phyloP scores from a whole-genome alignment of 1,140 invertebrate genomes.

The Zelostemma sp. region DNA sequence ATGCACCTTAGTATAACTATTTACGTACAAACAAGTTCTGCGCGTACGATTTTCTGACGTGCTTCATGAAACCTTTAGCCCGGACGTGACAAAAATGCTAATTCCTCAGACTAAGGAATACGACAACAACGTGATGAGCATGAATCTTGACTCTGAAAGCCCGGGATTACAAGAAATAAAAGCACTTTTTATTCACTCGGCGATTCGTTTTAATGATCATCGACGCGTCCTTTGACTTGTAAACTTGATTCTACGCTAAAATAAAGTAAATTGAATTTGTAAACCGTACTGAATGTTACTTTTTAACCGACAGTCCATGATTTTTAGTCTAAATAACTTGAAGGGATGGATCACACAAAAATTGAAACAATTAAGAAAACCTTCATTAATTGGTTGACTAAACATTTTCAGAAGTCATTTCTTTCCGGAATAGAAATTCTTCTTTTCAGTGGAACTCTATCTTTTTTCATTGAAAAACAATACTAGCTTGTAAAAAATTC shows the following conservation, averaged over 20 bases:
- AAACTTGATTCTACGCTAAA: background rate
- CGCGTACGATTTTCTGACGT: slow-evolving; percentile 22
- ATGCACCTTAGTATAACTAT: background rate
- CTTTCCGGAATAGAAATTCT: too few species aligned
- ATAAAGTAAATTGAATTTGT: too few species aligned
- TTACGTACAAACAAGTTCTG: background rate
- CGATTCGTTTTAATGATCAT: slow-evolving; percentile 18
- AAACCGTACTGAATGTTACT: too few species aligned
- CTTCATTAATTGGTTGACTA: too few species aligned
- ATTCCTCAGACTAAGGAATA: background rate
- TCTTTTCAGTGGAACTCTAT: too few species aligned
- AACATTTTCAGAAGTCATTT: too few species aligned
- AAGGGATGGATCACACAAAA: too few species aligned
- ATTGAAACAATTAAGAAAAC: too few species aligned
- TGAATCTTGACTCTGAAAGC: slow-evolving; percentile 11
- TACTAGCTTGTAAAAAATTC: too few species aligned
- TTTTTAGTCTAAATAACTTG: too few species aligned
- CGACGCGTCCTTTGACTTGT: slow-evolving; percentile 9
- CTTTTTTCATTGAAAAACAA: too few species aligned
- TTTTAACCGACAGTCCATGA: too few species aligned
- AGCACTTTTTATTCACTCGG: slow-evolving; percentile 14
- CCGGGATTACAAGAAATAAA: slow-evolving; percentile 15
- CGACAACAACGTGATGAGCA: slow-evolving; percentile 12
- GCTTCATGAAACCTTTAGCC: slow-evolving; percentile 24
- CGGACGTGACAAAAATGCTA: slow-evolving; percentile 18